Percentiles rank a stretch among this genome's conserved stretches.
These are phyloP conservation scores for Andrena bucephala DNA, from an alignment of 2,888 invertebrate species.

Conservation along the genomic window DNA sequence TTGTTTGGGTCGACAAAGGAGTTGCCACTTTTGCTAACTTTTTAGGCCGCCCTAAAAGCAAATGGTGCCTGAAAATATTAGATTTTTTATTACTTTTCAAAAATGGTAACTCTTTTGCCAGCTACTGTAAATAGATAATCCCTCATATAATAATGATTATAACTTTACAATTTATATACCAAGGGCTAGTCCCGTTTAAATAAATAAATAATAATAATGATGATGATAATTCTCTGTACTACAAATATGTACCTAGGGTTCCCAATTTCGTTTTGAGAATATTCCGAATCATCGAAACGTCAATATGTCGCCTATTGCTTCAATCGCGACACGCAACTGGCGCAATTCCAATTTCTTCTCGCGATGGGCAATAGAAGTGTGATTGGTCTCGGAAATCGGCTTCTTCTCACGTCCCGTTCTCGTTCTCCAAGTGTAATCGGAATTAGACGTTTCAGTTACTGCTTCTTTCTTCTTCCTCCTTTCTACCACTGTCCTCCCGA, in stretches of 20 bases:
- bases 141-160: too few relatives aligned
- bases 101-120: too few relatives aligned
- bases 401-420: slow-evolving; percentile 42
- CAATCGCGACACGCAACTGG: background rate
- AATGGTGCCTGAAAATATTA: too few relatives aligned
- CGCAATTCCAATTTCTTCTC: background rate
- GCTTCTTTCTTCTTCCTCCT: background rate
- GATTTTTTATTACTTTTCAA: too few relatives aligned
- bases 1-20: too few relatives aligned
- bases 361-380: background rate
- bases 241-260: background rate
- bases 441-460: background rate
- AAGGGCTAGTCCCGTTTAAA: too few relatives aligned
- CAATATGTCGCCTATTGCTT: background rate
- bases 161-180: too few relatives aligned
- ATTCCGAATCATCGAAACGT: background rate
- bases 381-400: slow-evolving; percentile 29
- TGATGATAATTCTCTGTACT: too few relatives aligned
- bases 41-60: too few relatives aligned
- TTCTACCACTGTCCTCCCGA: background rate
- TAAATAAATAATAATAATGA: too few relatives aligned
- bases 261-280: background rate
- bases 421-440: slow-evolving; percentile 28
- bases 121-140: too few relatives aligned
- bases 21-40: too few relatives aligned